These are phyloP conservation scores for Carposina sasakii DNA, from an alignment of 1,140 invertebrate species.

Conservation along the genomic window DNA sequence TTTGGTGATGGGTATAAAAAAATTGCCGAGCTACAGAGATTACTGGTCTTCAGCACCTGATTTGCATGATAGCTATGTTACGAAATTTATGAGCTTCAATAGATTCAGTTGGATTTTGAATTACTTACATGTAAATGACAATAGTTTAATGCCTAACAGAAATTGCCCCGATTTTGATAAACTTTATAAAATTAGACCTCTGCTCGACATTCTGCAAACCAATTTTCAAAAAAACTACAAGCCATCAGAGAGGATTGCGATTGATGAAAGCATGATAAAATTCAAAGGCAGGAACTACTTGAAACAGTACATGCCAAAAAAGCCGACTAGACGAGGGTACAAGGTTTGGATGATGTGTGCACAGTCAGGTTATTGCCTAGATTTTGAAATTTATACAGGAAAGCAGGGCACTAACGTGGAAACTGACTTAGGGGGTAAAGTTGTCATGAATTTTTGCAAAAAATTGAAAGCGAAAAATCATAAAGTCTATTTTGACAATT, in stretches of 20 bases:
- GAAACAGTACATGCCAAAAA: constrained; percentile 9
- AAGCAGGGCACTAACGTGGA: constrained; percentile 1
- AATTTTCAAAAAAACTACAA: neutral
- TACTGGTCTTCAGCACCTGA: constrained; percentile 17
- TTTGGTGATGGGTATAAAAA: neutral
- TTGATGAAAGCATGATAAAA: constrained; percentile 20
- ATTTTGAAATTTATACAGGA: constrained; percentile 16
- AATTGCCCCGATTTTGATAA: constrained; percentile 14
- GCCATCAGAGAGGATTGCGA: constrained; percentile 6
- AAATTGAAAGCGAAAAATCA: constrained; percentile 10
- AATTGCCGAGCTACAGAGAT: constrained; percentile 13
- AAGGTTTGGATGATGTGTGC: constrained; percentile 6
- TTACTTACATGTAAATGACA: constrained; percentile 15
- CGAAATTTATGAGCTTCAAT: constrained; percentile 10
- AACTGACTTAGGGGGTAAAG: constrained; percentile 3
- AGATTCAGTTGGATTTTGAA: constrained; percentile 15
- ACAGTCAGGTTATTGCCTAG: constrained; percentile 13
- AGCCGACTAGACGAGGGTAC: neutral
- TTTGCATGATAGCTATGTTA: constrained; percentile 13
- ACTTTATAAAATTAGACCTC: constrained; percentile 12
- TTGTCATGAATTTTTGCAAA: constrained; percentile 2
- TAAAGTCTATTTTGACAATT: constrained; percentile 20
- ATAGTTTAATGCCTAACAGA: constrained; percentile 11
- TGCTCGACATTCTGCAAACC: neutral
- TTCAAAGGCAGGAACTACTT: constrained; percentile 16